Percentiles rank a stretch among this genome's conserved stretches.
Evolutionary conservation across 2,888 invertebrate genomes (phyloP).

Genomic region (Meiosimyza platycephala): DNA sequence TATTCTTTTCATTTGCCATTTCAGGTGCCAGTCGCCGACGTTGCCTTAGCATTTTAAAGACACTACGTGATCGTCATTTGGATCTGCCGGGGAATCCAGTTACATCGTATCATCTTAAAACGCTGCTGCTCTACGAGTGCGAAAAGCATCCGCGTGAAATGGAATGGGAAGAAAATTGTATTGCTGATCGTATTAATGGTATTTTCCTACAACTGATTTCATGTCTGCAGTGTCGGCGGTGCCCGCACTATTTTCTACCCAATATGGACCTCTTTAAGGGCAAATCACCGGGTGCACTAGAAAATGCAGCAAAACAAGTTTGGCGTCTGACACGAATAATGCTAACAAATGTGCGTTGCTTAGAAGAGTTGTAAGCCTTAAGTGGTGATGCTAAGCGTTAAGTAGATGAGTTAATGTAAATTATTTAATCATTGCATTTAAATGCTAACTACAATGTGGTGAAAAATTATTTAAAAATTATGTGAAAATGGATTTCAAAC

Average conservation of each 20-base stretch:
- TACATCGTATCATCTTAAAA: constrained; percentile 91
- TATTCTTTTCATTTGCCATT: constrained; percentile 43
- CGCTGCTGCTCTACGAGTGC: constrained; percentile 92
- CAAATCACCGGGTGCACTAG: constrained; percentile 88
- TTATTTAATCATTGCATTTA: too few relatives aligned
- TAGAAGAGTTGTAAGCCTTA: constrained; percentile 82
- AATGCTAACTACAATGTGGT: too few relatives aligned
- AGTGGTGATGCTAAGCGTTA: too few relatives aligned
- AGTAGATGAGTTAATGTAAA: too few relatives aligned
- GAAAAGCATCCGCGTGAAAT: constrained; percentile 95
- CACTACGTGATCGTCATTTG: constrained; percentile 89
- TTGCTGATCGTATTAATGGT: constrained; percentile 93
- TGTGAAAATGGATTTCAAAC: too few relatives aligned
- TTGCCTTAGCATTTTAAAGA: constrained; percentile 90
- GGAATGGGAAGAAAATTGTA: constrained; percentile 94
- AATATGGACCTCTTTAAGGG: constrained; percentile 94
- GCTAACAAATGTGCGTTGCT: constrained; percentile 89
- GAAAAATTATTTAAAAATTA: too few relatives aligned
- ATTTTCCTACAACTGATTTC: constrained; percentile 95
- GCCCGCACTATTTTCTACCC: constrained; percentile 96
- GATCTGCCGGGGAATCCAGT: constrained; percentile 91
- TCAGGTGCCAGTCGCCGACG: constrained; percentile 83
- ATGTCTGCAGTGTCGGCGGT: constrained; percentile 92
- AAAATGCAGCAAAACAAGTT: constrained; percentile 93
- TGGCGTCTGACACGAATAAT: constrained; percentile 93